Evolutionary conservation across 2,113 vertebrate species (phyloP).

Genomic region (Carassius gibelio): DNA sequence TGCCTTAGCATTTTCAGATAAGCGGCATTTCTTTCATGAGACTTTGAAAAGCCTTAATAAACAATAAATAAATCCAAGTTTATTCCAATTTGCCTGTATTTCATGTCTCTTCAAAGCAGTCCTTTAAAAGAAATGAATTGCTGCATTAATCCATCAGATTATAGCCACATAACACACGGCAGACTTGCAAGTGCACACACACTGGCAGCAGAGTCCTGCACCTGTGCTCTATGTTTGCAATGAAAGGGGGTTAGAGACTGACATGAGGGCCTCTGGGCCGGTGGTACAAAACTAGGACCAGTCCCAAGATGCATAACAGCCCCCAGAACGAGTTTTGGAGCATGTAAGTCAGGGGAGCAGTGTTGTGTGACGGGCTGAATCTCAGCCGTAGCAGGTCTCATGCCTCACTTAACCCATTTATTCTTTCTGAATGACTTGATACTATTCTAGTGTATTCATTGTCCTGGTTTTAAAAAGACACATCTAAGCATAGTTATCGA

Average conservation of each 20-base stretch:
- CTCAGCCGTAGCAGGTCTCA: neutral
- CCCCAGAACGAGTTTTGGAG: constrained; percentile 23
- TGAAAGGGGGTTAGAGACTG: constrained; percentile 21
- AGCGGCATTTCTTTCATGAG: neutral
- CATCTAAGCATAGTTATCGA: neutral
- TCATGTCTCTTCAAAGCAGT: neutral
- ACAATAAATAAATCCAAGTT: neutral
- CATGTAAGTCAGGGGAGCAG: neutral
- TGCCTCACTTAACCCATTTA: constrained; percentile 20
- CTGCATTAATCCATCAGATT: neutral
- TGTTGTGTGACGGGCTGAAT: constrained; percentile 1
- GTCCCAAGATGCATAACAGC: constrained; percentile 30
- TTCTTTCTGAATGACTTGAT: neutral
- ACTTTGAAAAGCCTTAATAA: neutral
- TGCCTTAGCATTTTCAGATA: neutral
- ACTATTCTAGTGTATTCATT: neutral
- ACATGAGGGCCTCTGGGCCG: constrained; percentile 40
- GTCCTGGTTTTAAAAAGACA: neutral
- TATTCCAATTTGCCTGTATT: neutral
- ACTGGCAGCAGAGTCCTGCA: constrained; percentile 9
- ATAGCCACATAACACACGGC: neutral
- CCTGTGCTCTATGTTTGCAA: constrained; percentile 40
- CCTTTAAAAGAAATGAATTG: neutral
- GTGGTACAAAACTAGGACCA: neutral
- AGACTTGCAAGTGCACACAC: neutral